Conservation (phyloP, 2,888 invertebrate species). For the Scelioninae gen. 1 region DNA sequence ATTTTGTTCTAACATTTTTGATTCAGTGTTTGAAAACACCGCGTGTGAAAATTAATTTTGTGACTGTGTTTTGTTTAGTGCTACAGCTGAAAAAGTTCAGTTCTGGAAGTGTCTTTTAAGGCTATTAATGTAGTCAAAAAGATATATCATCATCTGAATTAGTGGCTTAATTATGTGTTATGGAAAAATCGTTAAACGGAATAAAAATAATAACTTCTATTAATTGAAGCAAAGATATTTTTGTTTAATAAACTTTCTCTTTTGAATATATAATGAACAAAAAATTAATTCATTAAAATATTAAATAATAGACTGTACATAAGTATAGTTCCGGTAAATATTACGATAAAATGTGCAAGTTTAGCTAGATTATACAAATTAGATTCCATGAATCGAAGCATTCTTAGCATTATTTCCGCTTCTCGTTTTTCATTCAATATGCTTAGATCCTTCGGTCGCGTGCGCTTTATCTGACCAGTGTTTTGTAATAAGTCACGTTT, state of each 20-base stretch:
- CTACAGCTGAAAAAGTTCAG: not conserved
- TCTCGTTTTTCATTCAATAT: not conserved
- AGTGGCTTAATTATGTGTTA: conserved; percentile 14
- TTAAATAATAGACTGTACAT: not conserved
- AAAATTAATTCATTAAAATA: conserved; percentile 22
- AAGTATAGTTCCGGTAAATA: conserved; percentile 71
- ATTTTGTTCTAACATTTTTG: not conserved
- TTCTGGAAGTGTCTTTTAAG: not conserved
- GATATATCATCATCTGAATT: too few relatives aligned
- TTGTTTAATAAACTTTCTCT: conserved; percentile 14
- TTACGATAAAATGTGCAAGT: conserved; percentile 19
- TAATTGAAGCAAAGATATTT: not conserved
- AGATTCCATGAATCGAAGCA: conserved; percentile 10
- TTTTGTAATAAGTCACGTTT: conserved; percentile 73
- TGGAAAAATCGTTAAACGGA: not conserved
- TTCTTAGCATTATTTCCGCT: conserved; percentile 9
- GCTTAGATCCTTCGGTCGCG: conserved; percentile 67
- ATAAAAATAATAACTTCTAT: not conserved
- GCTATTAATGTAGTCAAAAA: too few relatives aligned
- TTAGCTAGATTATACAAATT: conserved; percentile 28
- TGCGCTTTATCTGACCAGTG: conserved; percentile 69
- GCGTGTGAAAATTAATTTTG: not conserved
- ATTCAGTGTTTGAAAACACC: not conserved
- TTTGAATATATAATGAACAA: conserved; percentile 40
- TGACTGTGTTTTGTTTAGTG: too few relatives aligned